Evolutionary conservation across 2,888 invertebrate species (phyloP), one percentile per base, ranked within the genome.

Genomic region (Galeopsomyia nigrocyanea): DNA sequence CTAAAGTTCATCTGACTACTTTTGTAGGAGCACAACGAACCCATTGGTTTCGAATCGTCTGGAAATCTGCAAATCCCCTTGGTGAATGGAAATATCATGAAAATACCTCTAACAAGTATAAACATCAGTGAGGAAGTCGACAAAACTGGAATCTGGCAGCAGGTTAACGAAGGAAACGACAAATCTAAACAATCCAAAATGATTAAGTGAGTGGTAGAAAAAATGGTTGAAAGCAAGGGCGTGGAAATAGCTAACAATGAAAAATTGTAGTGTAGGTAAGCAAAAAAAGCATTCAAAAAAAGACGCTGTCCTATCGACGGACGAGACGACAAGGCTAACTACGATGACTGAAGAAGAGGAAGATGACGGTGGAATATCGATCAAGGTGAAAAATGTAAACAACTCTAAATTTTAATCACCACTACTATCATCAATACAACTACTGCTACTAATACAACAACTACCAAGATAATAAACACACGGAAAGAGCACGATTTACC

Each of bases 81-180:
- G 79, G 93, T 94, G 66, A 95, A 95, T 85, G 96, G 96, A 65
- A 95, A 95, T 85, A 92, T 96, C 69, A 94, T 96, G 92, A 95
- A 95, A 84, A 95, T 96, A 78, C 95, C 95, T 1, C 87, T 95
- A 76, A 90, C 93, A 49, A 92, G 94, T 49, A 94, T 96, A 79
- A 96, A 96, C 85, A 95, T 97, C 83, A 93, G 96, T 7, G 97
- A 98, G 85, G 98, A 98, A 87, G 94, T 98, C 70, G 94, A 96
- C 83, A 95, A 95, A 86, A 94, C 95, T 39, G 94, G 96, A 47
- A 94, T 98, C 82, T 98, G 98, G 98, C 95, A 95, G 82, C 95
- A 95, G 87, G 93, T 95, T 16, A 95, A 95, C 84, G 92, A 92
- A 80, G 89, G 89, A 76, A 92, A 91, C 82, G 87, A 88, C 73